Conservation (phyloP, 2,888 invertebrate genomes). For the Netelia virgata region DNA sequence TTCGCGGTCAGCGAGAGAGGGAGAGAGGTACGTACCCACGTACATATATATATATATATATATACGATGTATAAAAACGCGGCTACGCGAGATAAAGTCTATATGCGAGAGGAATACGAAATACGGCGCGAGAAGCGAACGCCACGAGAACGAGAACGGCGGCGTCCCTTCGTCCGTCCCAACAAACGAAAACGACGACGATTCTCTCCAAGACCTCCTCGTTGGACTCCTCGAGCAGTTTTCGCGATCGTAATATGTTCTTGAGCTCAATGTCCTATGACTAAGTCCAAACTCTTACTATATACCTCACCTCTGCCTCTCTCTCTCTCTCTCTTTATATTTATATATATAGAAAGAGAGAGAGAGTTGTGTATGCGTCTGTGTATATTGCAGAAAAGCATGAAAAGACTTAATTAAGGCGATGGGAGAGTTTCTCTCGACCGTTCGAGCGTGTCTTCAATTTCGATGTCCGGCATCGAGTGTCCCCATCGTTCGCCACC, state of each 20-base stretch:
- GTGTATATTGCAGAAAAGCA: constrained; percentile 23
- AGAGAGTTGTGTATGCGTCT: background rate
- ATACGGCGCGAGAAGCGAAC: constrained; percentile 72
- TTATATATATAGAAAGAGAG: too few relatives aligned
- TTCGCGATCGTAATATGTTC: constrained; percentile 49
- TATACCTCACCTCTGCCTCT: background rate
- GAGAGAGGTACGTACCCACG: constrained; percentile 72
- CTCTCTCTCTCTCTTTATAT: background rate
- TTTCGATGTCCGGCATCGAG: constrained; percentile 72
- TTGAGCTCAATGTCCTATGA: constrained; percentile 71
- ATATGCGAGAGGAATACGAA: constrained; percentile 84
- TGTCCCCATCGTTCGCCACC: constrained; percentile 70
- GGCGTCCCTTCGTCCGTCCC: constrained; percentile 34
- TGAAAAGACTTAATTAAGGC: constrained; percentile 81
- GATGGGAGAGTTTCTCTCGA: constrained; percentile 71
- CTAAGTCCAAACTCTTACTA: constrained; percentile 63
- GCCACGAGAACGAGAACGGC: background rate
- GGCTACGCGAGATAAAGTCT: constrained; percentile 73
- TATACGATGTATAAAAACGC: constrained; percentile 66
- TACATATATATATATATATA: constrained; percentile 8
- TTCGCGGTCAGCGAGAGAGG: constrained; percentile 80
- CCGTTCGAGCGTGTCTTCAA: constrained; percentile 68
- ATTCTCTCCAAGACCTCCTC: constrained; percentile 17
- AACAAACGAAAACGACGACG: constrained; percentile 25
- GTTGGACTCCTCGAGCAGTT: constrained; percentile 34